Percentiles rank a stretch among this genome's conserved stretches.
These are phyloP conservation scores for Apus apus DNA, from an alignment of 2,113 vertebrate species.

Conservation along the genomic window DNA sequence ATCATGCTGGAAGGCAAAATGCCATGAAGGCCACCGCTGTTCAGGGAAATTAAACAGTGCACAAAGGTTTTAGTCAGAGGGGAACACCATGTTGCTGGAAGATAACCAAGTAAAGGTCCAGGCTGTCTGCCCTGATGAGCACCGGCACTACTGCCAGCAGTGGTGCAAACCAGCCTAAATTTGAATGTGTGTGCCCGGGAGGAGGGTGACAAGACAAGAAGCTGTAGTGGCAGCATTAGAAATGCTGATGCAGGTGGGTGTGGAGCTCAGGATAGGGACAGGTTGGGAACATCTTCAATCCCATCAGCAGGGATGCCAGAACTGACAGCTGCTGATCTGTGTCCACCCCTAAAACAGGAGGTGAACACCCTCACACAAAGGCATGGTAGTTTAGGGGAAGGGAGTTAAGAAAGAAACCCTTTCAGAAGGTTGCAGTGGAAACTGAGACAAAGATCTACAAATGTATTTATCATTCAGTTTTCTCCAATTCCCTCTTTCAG, in stretches of 20 bases:
- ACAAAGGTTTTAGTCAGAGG: background rate
- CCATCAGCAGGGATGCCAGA: background rate
- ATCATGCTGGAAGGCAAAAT: background rate
- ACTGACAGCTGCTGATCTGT: background rate
- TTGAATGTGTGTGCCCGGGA: background rate
- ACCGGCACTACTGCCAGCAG: background rate
- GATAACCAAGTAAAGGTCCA: background rate
- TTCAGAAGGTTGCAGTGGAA: background rate
- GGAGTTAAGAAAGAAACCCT: background rate
- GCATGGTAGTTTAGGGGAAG: background rate
- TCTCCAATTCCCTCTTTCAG: background rate
- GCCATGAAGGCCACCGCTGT: background rate
- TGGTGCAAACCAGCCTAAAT: background rate
- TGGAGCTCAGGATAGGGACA: background rate
- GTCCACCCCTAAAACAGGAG: background rate
- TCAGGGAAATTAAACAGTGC: background rate
- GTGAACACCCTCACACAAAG: background rate
- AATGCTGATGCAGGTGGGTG: background rate
- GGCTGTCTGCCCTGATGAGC: rapidly evolving
- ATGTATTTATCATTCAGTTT: background rate
- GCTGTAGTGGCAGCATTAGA: background rate
- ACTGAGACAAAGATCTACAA: background rate
- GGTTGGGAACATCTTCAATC: background rate
- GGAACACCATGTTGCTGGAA: rapidly evolving
- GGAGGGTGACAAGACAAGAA: background rate